Evolutionary conservation across 2,888 invertebrate genomes (phyloP).

Genomic region (Leptinotarsa haldemani): DNA sequence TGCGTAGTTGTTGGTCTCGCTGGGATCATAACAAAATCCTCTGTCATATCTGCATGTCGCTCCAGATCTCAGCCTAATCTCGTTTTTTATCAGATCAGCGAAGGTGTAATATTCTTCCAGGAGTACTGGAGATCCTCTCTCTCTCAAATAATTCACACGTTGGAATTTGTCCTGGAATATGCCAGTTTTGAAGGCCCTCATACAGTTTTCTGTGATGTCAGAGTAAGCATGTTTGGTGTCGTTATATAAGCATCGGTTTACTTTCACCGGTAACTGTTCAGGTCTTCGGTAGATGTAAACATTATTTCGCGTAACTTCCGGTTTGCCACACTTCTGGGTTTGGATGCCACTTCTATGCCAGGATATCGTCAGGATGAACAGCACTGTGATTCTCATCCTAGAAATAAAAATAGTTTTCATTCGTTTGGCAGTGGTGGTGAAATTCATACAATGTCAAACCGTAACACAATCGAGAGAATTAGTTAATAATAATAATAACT

Average conservation of each 20-base stretch:
- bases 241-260: constrained; percentile 30
- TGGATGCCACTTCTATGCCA: constrained; percentile 11
- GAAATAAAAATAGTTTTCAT: neutral
- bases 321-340: constrained; percentile 25
- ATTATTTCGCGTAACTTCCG: constrained; percentile 17
- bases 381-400: constrained; percentile 10
- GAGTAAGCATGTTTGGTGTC: constrained; percentile 27
- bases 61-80: constrained; percentile 28
- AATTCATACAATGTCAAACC: too few relatives aligned
- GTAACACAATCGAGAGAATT: too few relatives aligned
- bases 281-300: constrained; percentile 30
- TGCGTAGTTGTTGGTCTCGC: constrained; percentile 26
- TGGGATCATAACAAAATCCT: constrained; percentile 37
- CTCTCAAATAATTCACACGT: constrained; percentile 5
- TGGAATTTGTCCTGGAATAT: constrained; percentile 30
- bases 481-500: too few relatives aligned
- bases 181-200: constrained; percentile 30
- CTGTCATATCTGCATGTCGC: constrained; percentile 33
- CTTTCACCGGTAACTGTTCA: constrained; percentile 28
- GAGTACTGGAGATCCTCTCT: constrained; percentile 23
- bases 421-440: neutral
- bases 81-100: constrained; percentile 31
- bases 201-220: constrained; percentile 31
- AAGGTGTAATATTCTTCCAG: constrained; percentile 31
- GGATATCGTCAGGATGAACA: constrained; percentile 13